Base-by-base conservation (phyloP, 1,140 invertebrate genomes). In the Saccostrea cuccullata region DNA sequence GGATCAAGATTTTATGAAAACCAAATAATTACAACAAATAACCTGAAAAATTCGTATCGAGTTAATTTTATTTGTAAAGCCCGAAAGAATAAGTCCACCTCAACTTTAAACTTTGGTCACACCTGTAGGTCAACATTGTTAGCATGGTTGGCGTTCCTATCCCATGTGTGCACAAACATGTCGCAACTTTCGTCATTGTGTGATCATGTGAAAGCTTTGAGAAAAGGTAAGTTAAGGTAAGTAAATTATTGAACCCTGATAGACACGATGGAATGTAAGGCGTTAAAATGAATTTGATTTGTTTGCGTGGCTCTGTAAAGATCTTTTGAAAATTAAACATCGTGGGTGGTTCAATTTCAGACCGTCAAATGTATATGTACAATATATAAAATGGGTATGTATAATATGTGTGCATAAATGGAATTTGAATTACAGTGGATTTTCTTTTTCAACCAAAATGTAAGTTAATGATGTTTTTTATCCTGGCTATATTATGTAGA, bases 81-180 rank as follows among this genome's bases (percentile, higher is more conserved):
- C 5, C 47, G 9, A 47, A 47, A 9, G 47, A 47, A 17, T 64
- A 64, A 64, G 0, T 8, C 15, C 17, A 64, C 58, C 17, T 64
- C 15, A n/a, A 20, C 58, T 2, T 64, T 64, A 64, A 30, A 6
- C 15, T 77, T 77, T 30, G 70, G 26, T 26, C 70, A 30, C 23
- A 77, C 70, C 70, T 77, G 70, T 77, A 77, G 70, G 15, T 30
- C 70, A 26, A 77, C 70, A 77, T 77, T 77, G 26, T 77, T 77
- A 36, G 12, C 70, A 77, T 77, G 70, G 26, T 77, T 77, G 70
- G 70, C 70, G 70, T 77, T 77, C 70, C 70, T 77, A 26, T 77
- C 70, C 70, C 70, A 77, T 77, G 70, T 77, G 70, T 77, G 70
- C 70, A 77, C 70, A 77, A 77, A 77, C 70, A 77, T 77, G 70